Conservation (phyloP, 2,113 vertebrate species). For the Oxyura jamaicensis region DNA sequence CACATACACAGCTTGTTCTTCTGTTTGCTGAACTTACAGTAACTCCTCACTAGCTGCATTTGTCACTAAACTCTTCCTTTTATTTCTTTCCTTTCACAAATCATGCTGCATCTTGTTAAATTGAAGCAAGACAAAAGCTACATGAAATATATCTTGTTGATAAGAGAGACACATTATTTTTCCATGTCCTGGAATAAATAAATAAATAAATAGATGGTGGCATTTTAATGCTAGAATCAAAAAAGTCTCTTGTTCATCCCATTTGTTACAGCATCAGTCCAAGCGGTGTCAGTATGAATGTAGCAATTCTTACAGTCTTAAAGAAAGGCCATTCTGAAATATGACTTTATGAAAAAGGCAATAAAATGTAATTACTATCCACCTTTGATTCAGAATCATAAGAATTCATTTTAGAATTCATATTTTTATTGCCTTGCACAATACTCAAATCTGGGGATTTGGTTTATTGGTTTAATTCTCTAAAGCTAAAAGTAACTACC, state of each 20-base stretch:
- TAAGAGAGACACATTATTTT: constrained; percentile 65
- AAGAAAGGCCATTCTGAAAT: constrained; percentile 47
- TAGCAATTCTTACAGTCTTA: background rate
- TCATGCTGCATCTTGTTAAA: constrained; percentile 18
- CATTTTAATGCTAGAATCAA: constrained; percentile 52
- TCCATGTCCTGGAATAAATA: background rate
- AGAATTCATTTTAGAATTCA: constrained; percentile 51
- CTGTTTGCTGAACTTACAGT: constrained; percentile 62
- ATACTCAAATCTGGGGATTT: constrained; percentile 39
- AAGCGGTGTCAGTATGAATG: background rate
- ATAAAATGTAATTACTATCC: constrained; percentile 69
- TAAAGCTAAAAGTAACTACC: constrained; percentile 52
- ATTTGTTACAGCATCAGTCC: constrained; percentile 47
- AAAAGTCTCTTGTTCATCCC: constrained; percentile 36
- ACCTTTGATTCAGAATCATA: constrained; percentile 61
- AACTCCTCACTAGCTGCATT: constrained; percentile 46
- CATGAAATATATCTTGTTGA: background rate
- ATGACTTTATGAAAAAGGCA: constrained; percentile 39
- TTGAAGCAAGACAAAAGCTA: constrained; percentile 39
- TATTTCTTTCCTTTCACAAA: constrained; percentile 8
- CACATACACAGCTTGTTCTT: constrained; percentile 35
- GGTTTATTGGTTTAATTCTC: constrained; percentile 71
- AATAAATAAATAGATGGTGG: background rate
- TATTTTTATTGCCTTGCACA: constrained; percentile 34
- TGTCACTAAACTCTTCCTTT: constrained; percentile 44